A percentile compares a stretch with the other conserved stretches of the same genome.
Evolutionary conservation across 2,797 vertebrate species (phyloP).

Genomic region (Crypturellus tataupa): DNA sequence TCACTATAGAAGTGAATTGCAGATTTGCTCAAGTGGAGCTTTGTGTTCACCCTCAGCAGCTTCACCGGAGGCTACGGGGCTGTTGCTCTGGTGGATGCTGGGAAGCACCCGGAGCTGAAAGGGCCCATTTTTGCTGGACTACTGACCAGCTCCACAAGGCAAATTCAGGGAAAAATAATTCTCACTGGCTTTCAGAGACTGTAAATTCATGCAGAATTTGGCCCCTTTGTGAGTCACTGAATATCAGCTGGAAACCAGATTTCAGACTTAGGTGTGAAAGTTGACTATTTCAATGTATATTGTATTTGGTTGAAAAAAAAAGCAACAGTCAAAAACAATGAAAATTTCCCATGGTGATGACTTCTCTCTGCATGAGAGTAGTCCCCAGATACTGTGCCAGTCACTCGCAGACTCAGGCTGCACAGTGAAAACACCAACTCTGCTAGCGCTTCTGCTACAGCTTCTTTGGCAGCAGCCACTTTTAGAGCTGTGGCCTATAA

Average conservation of each 20-base stretch:
- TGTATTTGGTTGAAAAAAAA: neutral
- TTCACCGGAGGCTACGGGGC: neutral
- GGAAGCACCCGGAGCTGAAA: neutral
- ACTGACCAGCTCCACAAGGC: neutral
- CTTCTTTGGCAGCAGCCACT: neutral
- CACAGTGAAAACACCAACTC: neutral
- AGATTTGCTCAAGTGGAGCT: neutral
- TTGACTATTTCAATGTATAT: neutral
- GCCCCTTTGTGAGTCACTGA: fast-evolving
- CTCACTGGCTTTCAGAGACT: neutral
- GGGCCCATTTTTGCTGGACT: neutral
- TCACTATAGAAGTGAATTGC: neutral
- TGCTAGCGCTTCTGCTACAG: neutral
- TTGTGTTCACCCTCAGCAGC: fast-evolving
- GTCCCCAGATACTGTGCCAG: neutral
- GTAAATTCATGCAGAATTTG: neutral
- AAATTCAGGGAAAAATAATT: neutral
- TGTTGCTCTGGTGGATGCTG: neutral
- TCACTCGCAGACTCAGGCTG: neutral
- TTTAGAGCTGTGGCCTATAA: too few relatives aligned
- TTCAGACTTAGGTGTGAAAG: neutral
- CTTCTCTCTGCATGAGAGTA: neutral
- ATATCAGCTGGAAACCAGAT: neutral
- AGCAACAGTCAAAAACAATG: neutral
- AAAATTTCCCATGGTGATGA: neutral